Percentiles rank a stretch among this genome's conserved stretches.
Conservation (phyloP, 2,888 invertebrate species). For the Drosophila phalerata region DNA sequence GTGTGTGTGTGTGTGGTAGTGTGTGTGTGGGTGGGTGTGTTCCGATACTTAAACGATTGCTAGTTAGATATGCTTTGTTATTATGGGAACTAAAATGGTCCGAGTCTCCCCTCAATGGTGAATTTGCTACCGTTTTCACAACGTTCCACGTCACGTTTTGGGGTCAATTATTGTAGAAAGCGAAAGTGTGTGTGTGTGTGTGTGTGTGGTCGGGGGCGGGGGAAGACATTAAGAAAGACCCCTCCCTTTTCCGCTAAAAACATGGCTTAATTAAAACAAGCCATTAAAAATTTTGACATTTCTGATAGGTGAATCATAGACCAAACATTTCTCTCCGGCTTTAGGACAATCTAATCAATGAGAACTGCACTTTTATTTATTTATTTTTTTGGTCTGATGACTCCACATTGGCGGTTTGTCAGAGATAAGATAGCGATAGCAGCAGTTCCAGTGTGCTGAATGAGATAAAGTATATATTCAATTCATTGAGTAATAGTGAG, state of each 20-base stretch:
- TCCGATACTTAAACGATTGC: constrained; percentile 69
- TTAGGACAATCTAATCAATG: constrained; percentile 58
- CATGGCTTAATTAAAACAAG: constrained; percentile 47
- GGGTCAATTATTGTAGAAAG: constrained; percentile 61
- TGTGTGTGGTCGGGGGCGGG: too few relatives aligned
- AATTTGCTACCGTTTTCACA: constrained; percentile 43
- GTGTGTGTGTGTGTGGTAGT: neutral
- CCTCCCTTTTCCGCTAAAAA: neutral
- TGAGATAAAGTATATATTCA: constrained; percentile 2
- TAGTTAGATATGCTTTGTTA: constrained; percentile 53
- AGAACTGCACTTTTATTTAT: constrained; percentile 2
- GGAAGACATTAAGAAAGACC: neutral
- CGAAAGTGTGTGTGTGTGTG: constrained; percentile 51
- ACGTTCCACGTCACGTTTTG: constrained; percentile 64
- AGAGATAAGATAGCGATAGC: constrained; percentile 55
- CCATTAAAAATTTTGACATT: constrained; percentile 39
- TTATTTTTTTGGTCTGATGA: constrained; percentile 46
- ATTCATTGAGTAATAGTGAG: constrained; percentile 41
- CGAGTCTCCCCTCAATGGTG: constrained; percentile 7
- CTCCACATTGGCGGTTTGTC: constrained; percentile 33
- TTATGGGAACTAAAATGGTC: constrained; percentile 38
- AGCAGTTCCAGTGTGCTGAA: neutral
- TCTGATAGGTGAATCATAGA: constrained; percentile 56
- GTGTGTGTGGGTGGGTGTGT: constrained; percentile 61
- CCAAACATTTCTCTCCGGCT: constrained; percentile 36